Percentiles rank a stretch among this genome's conserved stretches.
phyloP scores from a whole-genome alignment of 2,113 vertebrate species.

The Bufo bufo region DNA sequence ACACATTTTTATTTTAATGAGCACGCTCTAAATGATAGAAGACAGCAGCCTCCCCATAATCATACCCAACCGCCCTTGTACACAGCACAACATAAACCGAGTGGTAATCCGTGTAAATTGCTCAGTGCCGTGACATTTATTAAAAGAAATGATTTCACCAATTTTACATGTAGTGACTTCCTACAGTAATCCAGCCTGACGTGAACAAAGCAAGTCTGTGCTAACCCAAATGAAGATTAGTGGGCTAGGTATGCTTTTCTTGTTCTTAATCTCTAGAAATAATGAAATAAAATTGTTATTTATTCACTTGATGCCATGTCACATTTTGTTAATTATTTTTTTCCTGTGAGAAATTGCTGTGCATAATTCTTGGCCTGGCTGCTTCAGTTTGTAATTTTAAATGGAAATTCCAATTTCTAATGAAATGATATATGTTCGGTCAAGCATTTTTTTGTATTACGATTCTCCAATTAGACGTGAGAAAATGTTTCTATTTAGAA shows the following conservation, averaged over 20 bases:
- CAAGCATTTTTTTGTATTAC: neutral
- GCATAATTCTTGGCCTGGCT: constrained; percentile 14
- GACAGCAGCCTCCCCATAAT: neutral
- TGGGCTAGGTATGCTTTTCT: neutral
- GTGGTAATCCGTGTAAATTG: constrained; percentile 31
- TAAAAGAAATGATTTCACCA: constrained; percentile 5
- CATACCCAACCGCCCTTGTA: neutral
- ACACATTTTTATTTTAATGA: neutral
- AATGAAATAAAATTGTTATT: constrained; percentile 47
- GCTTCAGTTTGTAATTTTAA: constrained; percentile 12
- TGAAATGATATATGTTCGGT: constrained; percentile 11
- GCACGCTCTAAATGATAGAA: neutral
- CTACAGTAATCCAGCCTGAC: neutral
- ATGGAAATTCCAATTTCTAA: constrained; percentile 31
- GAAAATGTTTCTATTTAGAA: constrained; percentile 17
- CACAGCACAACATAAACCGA: neutral
- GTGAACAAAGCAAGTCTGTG: neutral
- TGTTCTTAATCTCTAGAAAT: neutral
- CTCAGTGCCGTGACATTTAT: neutral
- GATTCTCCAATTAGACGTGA: constrained; percentile 12
- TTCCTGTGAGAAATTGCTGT: constrained; percentile 3
- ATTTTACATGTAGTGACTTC: constrained; percentile 23
- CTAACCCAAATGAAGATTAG: constrained; percentile 2
- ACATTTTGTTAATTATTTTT: constrained; percentile 41
- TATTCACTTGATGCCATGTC: constrained; percentile 33